Conservation (phyloP, 2,113 vertebrate species). For the Channa maculata region DNA sequence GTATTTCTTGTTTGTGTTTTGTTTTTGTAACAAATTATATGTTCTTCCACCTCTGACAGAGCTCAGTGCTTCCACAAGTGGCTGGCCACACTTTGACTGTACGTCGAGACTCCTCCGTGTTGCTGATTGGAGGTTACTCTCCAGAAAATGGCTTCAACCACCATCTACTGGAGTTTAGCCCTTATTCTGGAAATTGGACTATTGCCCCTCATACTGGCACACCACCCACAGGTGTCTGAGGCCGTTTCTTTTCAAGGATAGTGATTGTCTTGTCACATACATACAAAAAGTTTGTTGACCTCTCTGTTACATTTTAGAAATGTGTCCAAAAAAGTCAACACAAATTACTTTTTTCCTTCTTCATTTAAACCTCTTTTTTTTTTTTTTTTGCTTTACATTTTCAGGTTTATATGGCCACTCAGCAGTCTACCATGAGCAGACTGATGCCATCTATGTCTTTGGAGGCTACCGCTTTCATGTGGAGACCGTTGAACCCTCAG, state of each 20-base stretch:
- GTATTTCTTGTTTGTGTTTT: neutral
- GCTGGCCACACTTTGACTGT: conserved; percentile 91
- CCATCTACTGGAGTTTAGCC: conserved; percentile 87
- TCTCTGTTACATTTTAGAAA: conserved; percentile 1
- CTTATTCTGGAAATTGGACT: conserved; percentile 87
- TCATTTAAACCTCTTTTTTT: no score
- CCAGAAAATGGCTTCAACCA: conserved; percentile 93
- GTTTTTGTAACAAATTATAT: neutral
- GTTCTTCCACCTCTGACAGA: conserved; percentile 66
- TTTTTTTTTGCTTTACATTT: neutral
- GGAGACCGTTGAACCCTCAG: conserved; percentile 90
- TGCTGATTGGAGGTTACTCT: conserved; percentile 92
- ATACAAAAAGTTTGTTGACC: neutral
- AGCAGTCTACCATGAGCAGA: conserved; percentile 90
- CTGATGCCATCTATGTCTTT: conserved; percentile 91
- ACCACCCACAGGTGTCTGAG: conserved; percentile 88
- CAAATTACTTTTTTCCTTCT: no score
- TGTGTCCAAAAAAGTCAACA: neutral
- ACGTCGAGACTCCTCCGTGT: conserved; percentile 83
- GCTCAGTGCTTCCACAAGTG: conserved; percentile 85
- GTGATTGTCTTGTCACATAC: neutral
- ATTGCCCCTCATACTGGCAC: conserved; percentile 87
- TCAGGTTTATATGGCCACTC: conserved; percentile 92
- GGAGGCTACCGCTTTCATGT: conserved; percentile 94
- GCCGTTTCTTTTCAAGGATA: neutral